Evolutionary conservation across 2,797 vertebrate species (phyloP).

Genomic region (Platalea minor): DNA sequence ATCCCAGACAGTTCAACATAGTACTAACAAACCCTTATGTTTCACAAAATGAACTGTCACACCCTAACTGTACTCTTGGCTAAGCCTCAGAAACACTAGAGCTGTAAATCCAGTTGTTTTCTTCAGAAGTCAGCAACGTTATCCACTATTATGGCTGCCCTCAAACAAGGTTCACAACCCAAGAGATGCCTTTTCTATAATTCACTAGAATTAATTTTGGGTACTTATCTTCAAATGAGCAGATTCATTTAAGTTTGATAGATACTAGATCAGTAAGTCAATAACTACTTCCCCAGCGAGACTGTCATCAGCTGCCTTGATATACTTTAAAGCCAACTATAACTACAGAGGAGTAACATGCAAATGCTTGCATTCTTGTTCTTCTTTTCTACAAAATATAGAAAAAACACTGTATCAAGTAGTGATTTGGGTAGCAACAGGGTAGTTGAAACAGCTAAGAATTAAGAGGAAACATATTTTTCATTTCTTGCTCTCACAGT

Average conservation of each 20-base stretch:
- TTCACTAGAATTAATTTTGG: background rate
- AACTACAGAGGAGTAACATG: background rate
- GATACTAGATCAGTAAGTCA: slow-evolving; percentile 8
- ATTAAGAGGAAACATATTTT: background rate
- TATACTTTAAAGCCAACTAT: background rate
- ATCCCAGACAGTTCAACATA: background rate
- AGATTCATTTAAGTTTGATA: background rate
- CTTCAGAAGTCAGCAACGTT: background rate
- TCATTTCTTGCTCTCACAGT: background rate
- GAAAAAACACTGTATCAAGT: background rate
- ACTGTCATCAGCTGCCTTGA: background rate
- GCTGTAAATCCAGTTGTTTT: background rate
- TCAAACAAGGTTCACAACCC: background rate
- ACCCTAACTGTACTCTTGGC: background rate
- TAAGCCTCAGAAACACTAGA: background rate
- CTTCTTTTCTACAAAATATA: background rate
- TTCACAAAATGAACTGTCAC: background rate
- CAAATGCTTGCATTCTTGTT: background rate
- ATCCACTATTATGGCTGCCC: background rate
- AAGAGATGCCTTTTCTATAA: background rate
- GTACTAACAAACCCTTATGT: background rate
- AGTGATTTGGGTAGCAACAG: background rate
- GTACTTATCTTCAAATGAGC: background rate
- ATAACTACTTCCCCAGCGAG: background rate
- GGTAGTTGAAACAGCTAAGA: background rate